phyloP scores from a whole-genome alignment of 2,113 vertebrate species.

The Marcusenius ussheri region DNA sequence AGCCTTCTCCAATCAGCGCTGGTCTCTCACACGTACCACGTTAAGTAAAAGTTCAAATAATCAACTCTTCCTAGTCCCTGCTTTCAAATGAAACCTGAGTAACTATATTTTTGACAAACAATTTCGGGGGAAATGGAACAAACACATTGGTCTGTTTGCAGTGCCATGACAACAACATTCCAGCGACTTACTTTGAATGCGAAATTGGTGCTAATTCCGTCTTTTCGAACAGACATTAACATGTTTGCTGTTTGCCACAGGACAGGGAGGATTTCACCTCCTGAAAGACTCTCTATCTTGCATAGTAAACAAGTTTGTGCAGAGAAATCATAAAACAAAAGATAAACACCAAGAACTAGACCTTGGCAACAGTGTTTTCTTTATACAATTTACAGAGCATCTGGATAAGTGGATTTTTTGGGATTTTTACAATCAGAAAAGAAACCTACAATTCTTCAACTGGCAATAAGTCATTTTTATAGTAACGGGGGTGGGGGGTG shows the following conservation, averaged over 20 bases:
- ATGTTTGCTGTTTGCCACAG: neutral
- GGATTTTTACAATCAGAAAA: slow-evolving; percentile 38
- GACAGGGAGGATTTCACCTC: neutral
- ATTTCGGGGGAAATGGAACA: neutral
- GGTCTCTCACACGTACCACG: neutral
- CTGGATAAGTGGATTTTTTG: slow-evolving; percentile 24
- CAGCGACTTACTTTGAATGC: neutral
- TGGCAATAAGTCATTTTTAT: slow-evolving; percentile 48
- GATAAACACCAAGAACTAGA: neutral
- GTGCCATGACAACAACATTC: neutral
- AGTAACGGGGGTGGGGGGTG: slow-evolving; percentile 20
- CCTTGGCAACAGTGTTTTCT: neutral
- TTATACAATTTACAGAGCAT: neutral
- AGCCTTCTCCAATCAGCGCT: slow-evolving; percentile 2
- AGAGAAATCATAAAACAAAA: neutral
- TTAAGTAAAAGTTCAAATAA: neutral
- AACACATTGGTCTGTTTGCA: neutral
- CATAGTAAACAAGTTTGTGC: slow-evolving; percentile 3
- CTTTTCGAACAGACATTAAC: neutral
- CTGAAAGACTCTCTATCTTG: neutral
- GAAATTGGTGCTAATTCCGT: neutral
- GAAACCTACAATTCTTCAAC: slow-evolving; percentile 33
- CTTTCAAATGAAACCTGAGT: neutral
- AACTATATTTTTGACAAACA: neutral
- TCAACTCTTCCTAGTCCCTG: neutral